These are phyloP conservation scores for Bactericera cockerelli DNA, from an alignment of 1,140 invertebrate species.

Conservation along the genomic window DNA sequence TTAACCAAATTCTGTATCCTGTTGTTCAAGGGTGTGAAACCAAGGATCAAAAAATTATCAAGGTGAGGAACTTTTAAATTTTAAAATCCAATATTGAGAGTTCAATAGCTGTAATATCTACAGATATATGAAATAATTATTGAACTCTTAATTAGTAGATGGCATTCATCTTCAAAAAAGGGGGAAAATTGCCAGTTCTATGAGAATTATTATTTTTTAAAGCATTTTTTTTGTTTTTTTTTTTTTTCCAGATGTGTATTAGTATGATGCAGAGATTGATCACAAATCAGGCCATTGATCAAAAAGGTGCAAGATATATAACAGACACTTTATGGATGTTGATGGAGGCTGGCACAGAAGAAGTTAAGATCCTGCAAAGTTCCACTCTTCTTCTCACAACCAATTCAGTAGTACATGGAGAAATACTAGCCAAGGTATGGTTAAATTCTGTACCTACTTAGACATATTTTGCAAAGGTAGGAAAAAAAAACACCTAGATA, in stretches of 20 bases:
- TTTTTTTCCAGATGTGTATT: constrained; percentile 61
- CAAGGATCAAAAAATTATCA: constrained; percentile 91
- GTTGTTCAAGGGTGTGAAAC: constrained; percentile 95
- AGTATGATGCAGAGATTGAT: constrained; percentile 75
- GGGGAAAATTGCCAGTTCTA: no score
- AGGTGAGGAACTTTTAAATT: constrained; percentile 36
- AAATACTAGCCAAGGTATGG: constrained; percentile 72
- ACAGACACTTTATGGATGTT: constrained; percentile 85
- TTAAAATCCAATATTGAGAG: no score
- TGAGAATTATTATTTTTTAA: no score
- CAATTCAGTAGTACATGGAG: constrained; percentile 82
- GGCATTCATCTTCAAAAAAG: no score
- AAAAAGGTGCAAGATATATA: constrained; percentile 78
- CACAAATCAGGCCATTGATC: constrained; percentile 66
- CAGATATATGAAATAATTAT: no score
- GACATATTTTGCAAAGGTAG: constrained; percentile 11
- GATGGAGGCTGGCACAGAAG: constrained; percentile 83
- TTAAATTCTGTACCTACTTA: not conserved
- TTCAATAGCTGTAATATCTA: no score
- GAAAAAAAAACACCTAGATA: no score
- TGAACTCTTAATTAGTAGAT: no score
- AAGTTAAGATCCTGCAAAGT: constrained; percentile 92
- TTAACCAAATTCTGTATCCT: constrained; percentile 93
- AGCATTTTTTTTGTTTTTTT: constrained; percentile 13
- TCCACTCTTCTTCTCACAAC: constrained; percentile 87